Conservation (phyloP, 1,140 invertebrate genomes). For the Euura lappo region DNA sequence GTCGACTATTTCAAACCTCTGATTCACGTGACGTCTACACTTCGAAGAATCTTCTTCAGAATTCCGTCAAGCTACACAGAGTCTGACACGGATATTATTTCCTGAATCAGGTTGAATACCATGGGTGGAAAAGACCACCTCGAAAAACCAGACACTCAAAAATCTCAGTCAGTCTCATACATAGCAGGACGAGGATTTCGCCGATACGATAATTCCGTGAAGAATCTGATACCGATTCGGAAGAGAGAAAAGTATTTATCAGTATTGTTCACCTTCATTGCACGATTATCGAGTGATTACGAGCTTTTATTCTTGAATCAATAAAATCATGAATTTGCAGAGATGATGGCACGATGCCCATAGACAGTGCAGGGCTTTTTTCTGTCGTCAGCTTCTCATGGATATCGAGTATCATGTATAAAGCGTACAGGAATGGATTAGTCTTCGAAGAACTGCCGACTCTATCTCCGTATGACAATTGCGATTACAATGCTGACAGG, state of each 20-base stretch:
- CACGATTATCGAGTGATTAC: background rate
- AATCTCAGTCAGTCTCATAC: conserved; percentile 14
- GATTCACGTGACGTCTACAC: background rate
- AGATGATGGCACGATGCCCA: conserved; percentile 47
- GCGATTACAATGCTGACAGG: conserved; percentile 59
- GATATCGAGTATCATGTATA: conserved; percentile 65
- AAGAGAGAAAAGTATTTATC: conserved; percentile 27
- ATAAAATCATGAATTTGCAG: conserved; percentile 24
- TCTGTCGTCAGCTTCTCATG: conserved; percentile 66
- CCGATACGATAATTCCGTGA: conserved; percentile 30
- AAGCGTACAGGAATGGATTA: conserved; percentile 62
- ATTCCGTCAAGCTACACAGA: no score
- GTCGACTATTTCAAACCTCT: background rate
- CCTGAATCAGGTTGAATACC: background rate
- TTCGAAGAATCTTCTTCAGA: background rate
- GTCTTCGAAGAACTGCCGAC: conserved; percentile 56
- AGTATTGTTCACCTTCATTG: background rate
- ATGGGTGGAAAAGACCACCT: background rate
- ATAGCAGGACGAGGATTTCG: conserved; percentile 28
- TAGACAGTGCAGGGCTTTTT: conserved; percentile 61
- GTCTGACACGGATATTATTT: background rate
- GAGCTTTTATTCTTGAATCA: background rate
- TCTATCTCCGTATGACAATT: conserved; percentile 62
- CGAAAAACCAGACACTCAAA: background rate
- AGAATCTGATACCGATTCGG: conserved; percentile 34